phyloP scores from a whole-genome alignment of 1,140 invertebrate species.

The Drosophila sp. region DNA sequence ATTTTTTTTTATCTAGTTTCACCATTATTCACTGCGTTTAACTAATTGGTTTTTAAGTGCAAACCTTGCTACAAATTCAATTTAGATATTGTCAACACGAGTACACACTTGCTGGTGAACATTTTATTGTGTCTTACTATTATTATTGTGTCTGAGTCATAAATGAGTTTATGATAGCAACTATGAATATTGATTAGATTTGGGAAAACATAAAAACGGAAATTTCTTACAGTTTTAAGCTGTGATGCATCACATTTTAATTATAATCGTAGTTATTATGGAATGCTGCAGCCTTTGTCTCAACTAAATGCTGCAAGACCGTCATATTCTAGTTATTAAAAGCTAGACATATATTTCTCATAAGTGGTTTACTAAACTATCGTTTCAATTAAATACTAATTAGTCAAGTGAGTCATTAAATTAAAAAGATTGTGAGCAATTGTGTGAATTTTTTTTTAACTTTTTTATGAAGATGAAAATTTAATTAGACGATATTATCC shows the following conservation, averaged over 20 bases:
- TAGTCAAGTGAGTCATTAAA: not conserved
- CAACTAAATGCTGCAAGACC: not conserved
- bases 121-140: not conserved
- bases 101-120: not conserved
- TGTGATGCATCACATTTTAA: conserved; percentile 15
- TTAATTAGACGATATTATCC: not conserved
- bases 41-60: conserved; percentile 52
- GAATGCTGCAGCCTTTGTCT: not conserved
- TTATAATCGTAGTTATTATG: not conserved
- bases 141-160: conserved; percentile 14
- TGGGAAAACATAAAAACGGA: not conserved
- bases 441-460: too few species aligned
- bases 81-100: conserved; percentile 26
- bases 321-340: not conserved
- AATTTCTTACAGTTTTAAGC: not conserved
- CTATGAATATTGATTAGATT: conserved; percentile 25
- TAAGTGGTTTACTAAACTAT: not conserved
- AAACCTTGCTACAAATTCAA: conserved; percentile 25
- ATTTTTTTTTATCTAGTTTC: conserved; percentile 20
- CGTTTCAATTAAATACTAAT: not conserved
- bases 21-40: conserved; percentile 10
- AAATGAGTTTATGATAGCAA: conserved; percentile 22
- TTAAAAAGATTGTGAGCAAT: not conserved
- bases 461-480: not conserved
- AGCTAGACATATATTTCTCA: not conserved